Conservation (phyloP, 2,888 invertebrate genomes). For the Polymixis lichenea region DNA sequence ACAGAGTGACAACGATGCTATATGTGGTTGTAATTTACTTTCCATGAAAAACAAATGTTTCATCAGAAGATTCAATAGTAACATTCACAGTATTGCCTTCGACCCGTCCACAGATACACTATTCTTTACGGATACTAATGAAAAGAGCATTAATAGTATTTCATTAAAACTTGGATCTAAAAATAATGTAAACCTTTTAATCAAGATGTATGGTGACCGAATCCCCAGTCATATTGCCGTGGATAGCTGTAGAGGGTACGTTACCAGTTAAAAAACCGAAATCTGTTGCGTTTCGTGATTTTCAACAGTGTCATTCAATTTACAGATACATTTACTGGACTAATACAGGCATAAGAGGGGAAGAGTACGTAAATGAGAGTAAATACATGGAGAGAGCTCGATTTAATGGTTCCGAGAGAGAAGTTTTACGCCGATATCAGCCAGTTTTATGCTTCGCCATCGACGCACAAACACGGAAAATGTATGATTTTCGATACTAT, state of each 20-base stretch:
- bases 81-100: conserved; percentile 93
- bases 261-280: too few relatives aligned
- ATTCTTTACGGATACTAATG: conserved; percentile 94
- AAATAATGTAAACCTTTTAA: neutral
- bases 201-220: neutral
- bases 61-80: conserved; percentile 83
- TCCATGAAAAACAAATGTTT: conserved; percentile 81
- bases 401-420: neutral
- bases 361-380: too few relatives aligned
- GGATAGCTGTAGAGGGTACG: conserved; percentile 6
- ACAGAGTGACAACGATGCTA: conserved; percentile 91
- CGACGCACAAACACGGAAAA: neutral
- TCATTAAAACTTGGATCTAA: conserved; percentile 72
- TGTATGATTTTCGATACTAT: neutral
- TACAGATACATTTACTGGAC: neutral
- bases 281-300: neutral
- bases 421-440: fast-evolving
- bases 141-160: conserved; percentile 91
- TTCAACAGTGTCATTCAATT: neutral
- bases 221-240: neutral
- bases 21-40: conserved; percentile 90
- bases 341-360: fast-evolving
- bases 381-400: neutral
- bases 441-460: neutral
- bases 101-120: conserved; percentile 93